Percentiles rank a stretch among this genome's conserved stretches.
Conservation (phyloP, 2,888 invertebrate species). For the Volucella zonaria region DNA sequence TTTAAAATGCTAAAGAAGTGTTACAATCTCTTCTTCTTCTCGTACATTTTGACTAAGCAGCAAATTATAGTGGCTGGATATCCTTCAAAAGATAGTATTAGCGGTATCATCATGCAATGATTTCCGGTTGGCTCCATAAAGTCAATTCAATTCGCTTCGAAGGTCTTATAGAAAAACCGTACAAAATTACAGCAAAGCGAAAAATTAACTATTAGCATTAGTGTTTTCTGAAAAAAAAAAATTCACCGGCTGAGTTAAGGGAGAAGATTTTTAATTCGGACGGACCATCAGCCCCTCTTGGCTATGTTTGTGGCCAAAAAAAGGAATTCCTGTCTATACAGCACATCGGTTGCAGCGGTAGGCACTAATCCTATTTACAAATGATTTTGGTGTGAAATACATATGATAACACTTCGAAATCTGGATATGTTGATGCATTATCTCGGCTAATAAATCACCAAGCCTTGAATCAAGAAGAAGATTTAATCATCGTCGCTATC, state of each 20-base stretch:
- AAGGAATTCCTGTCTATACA: no score
- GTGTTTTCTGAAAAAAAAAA: constrained; percentile 76
- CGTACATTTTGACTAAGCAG: constrained; percentile 35
- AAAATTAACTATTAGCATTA: constrained; percentile 78
- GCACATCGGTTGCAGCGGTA: constrained; percentile 56
- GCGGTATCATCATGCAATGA: not conserved
- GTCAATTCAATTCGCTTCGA: constrained; percentile 76
- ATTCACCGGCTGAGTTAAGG: no score
- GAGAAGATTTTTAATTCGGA: no score
- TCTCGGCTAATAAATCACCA: constrained; percentile 13
- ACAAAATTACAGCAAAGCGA: constrained; percentile 77
- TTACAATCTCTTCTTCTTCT: constrained; percentile 12
- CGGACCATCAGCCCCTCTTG: constrained; percentile 42
- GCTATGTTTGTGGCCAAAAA: no score
- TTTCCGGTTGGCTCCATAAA: not conserved
- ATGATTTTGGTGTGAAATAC: constrained; percentile 65
- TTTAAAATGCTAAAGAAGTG: constrained; percentile 9
- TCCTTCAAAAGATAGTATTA: constrained; percentile 47
- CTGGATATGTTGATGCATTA: constrained; percentile 56
- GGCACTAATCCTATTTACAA: constrained; percentile 73
- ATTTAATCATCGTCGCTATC: constrained; percentile 40
- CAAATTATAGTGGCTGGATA: constrained; percentile 43
- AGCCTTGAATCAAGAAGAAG: constrained; percentile 16
- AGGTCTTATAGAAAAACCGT: constrained; percentile 77
- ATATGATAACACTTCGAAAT: constrained; percentile 44